phyloP scores from a whole-genome alignment of 2,888 invertebrate genomes.

The Meiosimyza decipiens region DNA sequence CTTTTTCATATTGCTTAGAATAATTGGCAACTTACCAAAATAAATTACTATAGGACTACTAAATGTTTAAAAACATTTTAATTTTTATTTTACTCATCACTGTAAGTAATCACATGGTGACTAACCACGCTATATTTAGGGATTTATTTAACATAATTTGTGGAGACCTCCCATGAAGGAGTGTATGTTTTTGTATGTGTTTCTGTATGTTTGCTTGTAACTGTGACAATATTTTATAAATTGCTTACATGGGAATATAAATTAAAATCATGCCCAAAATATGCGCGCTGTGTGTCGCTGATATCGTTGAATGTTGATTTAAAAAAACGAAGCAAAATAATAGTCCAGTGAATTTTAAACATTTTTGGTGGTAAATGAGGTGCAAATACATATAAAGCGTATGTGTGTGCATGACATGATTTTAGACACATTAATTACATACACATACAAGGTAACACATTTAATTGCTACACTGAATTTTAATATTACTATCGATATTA shows the following conservation, averaged over 20 bases:
- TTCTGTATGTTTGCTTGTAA: not conserved
- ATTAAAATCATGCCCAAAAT: conserved; percentile 12
- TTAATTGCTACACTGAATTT: conserved; percentile 9
- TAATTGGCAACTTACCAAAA: too few relatives aligned
- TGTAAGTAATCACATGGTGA: too few relatives aligned
- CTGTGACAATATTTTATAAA: not conserved
- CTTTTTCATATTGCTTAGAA: too few relatives aligned
- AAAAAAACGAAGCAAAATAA: not conserved
- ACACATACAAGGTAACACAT: not conserved
- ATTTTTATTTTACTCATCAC: too few relatives aligned
- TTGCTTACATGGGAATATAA: not conserved
- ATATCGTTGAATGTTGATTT: not conserved
- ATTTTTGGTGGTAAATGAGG: too few relatives aligned
- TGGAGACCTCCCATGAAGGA: not conserved
- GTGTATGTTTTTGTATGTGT: not conserved
- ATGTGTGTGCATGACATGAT: conserved; percentile 1
- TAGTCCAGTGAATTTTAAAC: too few relatives aligned
- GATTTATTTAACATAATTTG: conserved; percentile 4
- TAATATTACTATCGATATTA: conserved; percentile 5
- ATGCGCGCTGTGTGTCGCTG: not conserved
- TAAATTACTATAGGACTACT: too few relatives aligned
- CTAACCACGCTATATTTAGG: not conserved
- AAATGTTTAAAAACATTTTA: too few relatives aligned
- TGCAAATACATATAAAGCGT: too few relatives aligned
- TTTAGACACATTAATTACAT: conserved; percentile 14